A percentile compares a stretch with the other conserved stretches of the same genome.
These are phyloP conservation scores for Lophius americanus DNA, from an alignment of 2,797 vertebrate species.

Conservation along the genomic window DNA sequence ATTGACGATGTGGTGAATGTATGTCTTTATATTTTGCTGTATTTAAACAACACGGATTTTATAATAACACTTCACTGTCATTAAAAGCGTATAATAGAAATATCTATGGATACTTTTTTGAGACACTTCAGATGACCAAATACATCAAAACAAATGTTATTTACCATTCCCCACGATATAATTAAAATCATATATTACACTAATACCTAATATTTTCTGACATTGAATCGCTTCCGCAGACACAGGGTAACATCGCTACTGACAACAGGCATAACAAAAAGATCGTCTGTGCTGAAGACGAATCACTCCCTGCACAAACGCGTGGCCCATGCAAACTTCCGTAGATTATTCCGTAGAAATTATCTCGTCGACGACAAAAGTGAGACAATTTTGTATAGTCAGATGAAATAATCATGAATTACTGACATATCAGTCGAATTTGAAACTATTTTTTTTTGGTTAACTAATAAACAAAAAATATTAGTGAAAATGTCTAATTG, in stretches of 20 bases:
- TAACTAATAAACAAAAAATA: too few species aligned
- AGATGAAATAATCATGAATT: too few species aligned
- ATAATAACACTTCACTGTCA: neutral
- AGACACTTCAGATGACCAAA: neutral
- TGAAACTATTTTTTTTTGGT: too few species aligned
- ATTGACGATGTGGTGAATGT: neutral
- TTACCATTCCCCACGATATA: neutral
- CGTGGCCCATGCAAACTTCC: too few species aligned
- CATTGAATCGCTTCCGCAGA: too few species aligned
- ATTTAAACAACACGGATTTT: neutral
- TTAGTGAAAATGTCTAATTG: too few species aligned
- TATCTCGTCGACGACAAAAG: too few species aligned
- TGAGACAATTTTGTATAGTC: too few species aligned
- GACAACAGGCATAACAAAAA: neutral
- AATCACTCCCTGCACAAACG: constrained; percentile 7
- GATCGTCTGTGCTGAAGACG: constrained; percentile 12
- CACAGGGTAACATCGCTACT: too few species aligned
- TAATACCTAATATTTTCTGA: neutral
- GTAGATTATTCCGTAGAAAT: too few species aligned
- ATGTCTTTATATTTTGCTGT: neutral
- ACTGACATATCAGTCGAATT: too few species aligned
- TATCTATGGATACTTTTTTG: neutral
- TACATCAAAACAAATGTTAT: neutral
- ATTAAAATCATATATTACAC: neutral
- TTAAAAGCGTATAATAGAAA: neutral